Conservation (phyloP, 1,140 invertebrate species). For the Platyscapa corneri region DNA sequence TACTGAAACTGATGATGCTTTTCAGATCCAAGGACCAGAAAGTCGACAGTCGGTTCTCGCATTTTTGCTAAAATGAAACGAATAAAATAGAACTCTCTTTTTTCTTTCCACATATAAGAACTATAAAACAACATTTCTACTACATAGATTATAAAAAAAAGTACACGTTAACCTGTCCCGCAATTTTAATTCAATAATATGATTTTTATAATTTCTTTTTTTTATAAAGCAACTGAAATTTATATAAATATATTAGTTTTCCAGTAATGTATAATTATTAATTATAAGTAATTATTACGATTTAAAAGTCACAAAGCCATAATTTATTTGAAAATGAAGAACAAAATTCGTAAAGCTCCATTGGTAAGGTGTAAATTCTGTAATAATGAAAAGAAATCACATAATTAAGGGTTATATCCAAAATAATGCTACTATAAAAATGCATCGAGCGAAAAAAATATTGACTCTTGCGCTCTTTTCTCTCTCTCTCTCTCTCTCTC, state of each 20-base stretch:
- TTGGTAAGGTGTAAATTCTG: background rate
- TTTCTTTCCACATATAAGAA: too few relatives aligned
- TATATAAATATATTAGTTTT: too few relatives aligned
- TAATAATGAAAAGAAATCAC: conserved; percentile 37
- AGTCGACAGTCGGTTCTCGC: conserved; percentile 63
- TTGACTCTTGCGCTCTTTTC: background rate
- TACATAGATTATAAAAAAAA: too few relatives aligned
- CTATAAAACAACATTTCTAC: too few relatives aligned
- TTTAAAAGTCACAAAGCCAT: too few relatives aligned
- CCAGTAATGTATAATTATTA: conserved; percentile 30
- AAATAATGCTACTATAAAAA: background rate
- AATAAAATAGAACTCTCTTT: background rate
- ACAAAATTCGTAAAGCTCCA: conserved; percentile 41
- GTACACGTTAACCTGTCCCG: too few relatives aligned
- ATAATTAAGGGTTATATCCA: conserved; percentile 32
- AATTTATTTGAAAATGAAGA: too few relatives aligned
- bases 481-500: background rate
- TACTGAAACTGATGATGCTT: conserved; percentile 51
- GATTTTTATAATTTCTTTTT: too few relatives aligned
- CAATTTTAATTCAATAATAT: too few relatives aligned
- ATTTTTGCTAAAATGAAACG: conserved; percentile 22
- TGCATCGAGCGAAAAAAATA: conserved; percentile 24
- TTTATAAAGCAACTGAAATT: too few relatives aligned
- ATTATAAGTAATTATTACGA: background rate
- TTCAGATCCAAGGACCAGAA: conserved; percentile 52